These are phyloP conservation scores for Phrynocephalus vlangalii DNA, from an alignment of 2,797 vertebrate genomes.

Conservation along the genomic window DNA sequence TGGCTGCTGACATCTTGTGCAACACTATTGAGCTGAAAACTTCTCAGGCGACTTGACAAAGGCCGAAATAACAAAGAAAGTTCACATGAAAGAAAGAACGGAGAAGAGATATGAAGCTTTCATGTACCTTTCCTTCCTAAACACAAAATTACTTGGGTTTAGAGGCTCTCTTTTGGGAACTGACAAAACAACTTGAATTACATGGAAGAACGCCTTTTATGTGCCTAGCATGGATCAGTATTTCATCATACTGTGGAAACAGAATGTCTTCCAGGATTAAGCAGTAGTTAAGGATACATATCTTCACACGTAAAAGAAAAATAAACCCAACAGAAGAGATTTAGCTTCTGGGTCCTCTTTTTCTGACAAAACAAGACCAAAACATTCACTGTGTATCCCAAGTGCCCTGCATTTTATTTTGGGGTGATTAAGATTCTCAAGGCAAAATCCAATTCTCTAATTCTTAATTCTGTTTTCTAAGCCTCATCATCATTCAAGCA, in stretches of 20 bases:
- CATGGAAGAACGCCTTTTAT: too few species aligned
- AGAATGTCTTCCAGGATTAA: neutral
- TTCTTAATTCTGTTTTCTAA: slow-evolving; percentile 36
- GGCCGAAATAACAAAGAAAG: too few species aligned
- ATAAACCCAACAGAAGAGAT: neutral
- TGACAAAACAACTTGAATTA: too few species aligned
- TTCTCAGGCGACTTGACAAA: too few species aligned
- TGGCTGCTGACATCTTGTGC: too few species aligned
- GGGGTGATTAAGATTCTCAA: slow-evolving; percentile 18
- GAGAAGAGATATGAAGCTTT: too few species aligned
- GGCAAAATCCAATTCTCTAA: slow-evolving; percentile 17
- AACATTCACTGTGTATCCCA: neutral
- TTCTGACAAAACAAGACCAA: neutral
- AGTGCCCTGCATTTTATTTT: neutral
- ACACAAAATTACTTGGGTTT: too few species aligned
- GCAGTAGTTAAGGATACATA: neutral
- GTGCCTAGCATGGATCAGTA: neutral
- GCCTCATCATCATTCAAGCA: slow-evolving; percentile 38
- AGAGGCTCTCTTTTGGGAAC: too few species aligned
- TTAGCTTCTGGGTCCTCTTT: neutral
- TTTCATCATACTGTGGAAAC: neutral
- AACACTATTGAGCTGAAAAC: too few species aligned
- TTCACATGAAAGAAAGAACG: too few species aligned
- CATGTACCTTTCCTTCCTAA: too few species aligned
- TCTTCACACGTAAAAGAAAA: neutral